Evolutionary conservation across 2,888 invertebrate species (phyloP).

Genomic region (Rhyacophila evoluta): DNA sequence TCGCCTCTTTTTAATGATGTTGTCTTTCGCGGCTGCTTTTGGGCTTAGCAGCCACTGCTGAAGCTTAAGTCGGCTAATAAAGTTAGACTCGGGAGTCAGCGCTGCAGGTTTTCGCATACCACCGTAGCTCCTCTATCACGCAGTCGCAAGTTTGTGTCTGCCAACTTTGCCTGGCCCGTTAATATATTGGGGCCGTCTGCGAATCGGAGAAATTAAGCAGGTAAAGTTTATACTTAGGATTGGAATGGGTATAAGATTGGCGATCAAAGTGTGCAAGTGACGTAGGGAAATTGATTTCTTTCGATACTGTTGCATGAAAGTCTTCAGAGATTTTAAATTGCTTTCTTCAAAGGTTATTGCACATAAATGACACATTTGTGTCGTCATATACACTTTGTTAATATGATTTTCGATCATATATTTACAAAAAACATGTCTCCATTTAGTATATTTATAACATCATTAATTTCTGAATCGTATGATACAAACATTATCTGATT

Average conservation of each 20-base stretch:
- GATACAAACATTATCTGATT: too few species aligned
- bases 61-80: constrained; percentile 52
- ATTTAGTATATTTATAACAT: too few species aligned
- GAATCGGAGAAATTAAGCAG: neutral
- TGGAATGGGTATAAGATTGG: neutral
- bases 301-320: too few species aligned
- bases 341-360: too few species aligned
- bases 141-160: neutral
- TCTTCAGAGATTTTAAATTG: too few species aligned
- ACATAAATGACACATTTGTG: too few species aligned
- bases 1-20: constrained; percentile 46
- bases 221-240: neutral
- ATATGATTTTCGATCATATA: too few species aligned
- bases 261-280: neutral
- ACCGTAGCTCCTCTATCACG: neutral
- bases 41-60: constrained; percentile 45
- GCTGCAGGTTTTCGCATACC: neutral
- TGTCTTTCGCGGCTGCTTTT: constrained; percentile 51
- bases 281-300: neutral
- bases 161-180: neutral
- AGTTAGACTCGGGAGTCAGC: constrained; percentile 40
- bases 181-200: neutral
- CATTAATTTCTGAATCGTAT: too few species aligned
- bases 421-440: too few species aligned
- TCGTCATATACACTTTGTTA: too few species aligned